phyloP scores from a whole-genome alignment of 1,140 invertebrate species.

The Bombus terrestris region DNA sequence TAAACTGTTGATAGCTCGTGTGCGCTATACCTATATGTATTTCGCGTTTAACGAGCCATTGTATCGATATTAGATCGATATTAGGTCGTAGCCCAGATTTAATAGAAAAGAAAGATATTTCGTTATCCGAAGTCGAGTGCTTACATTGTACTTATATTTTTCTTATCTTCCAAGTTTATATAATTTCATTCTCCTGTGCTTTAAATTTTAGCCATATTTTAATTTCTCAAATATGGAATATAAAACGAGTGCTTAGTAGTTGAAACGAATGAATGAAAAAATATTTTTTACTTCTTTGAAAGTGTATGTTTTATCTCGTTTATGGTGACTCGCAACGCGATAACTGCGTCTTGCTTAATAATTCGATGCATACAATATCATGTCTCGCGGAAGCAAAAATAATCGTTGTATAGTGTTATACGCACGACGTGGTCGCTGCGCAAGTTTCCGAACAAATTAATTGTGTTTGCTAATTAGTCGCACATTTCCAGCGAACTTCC shows the following conservation, averaged over 20 bases:
- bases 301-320: background rate
- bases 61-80: too few species aligned
- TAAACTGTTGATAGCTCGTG: too few species aligned
- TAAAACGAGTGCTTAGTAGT: background rate
- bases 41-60: too few species aligned
- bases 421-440: too few species aligned
- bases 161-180: too few species aligned
- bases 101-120: too few species aligned
- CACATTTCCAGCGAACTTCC: background rate
- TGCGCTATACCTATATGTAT: too few species aligned
- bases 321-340: background rate
- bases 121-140: background rate
- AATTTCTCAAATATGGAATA: background rate
- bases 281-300: background rate
- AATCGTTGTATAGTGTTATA: background rate
- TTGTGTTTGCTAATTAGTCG: background rate
- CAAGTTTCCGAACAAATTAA: background rate
- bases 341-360: background rate
- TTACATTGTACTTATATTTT: too few species aligned
- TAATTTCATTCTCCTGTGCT: too few species aligned
- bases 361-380: background rate
- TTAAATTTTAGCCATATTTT: background rate
- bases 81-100: too few species aligned
- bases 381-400: background rate
- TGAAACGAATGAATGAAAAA: too few species aligned